Evolutionary conservation across 2,888 invertebrate genomes (phyloP), one percentile per base, ranked within the genome.

Genomic region (Xylota segnis): DNA sequence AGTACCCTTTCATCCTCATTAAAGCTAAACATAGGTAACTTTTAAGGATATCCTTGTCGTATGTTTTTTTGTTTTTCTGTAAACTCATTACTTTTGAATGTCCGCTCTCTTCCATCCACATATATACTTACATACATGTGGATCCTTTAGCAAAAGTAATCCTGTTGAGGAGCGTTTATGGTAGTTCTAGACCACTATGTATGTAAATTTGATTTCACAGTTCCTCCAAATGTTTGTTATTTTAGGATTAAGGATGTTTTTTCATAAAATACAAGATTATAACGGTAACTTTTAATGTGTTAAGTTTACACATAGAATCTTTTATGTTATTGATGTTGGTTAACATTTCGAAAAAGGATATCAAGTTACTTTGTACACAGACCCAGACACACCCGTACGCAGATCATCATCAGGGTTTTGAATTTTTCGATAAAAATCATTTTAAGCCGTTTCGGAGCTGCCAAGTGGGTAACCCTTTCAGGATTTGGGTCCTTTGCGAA

Each of bases 211-310:
- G 45, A 83, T 78, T 78, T 83, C 52, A 68, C 32, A 58, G 43
- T 40, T 74, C 50, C 43, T 56, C 63, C 27, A 63, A 74, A 68
- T 66, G 50, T 54, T 56, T 74, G 61, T 74, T 83, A 47, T 34
- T 79, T 59, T 29, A 63, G 83, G 83, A 83, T 83, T 79, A 83
- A 50, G 59, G 65, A 63, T 79, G 78, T 83, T 78, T 72, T 83
- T 72, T 83, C 83, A 83, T 77, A 81, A 71, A 61, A 72, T n/a
- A 43, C 66, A 56, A 47, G 83, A 79, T 79, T 79, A 79, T 50
- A 70, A 72, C 74, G 83, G 83, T 68, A 58, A 78, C 68, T 74
- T 83, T 83, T 83, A 83, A 78, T 83, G 78, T 78, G 61, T 63
- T 32, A 71, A 83, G 47, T 54, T 70, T 56, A 68, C 79, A 83